Evolutionary conservation across 1,140 invertebrate species (phyloP), one percentile per base, ranked within the genome.

Genomic region (Brevipalpus yothersi): DNA sequence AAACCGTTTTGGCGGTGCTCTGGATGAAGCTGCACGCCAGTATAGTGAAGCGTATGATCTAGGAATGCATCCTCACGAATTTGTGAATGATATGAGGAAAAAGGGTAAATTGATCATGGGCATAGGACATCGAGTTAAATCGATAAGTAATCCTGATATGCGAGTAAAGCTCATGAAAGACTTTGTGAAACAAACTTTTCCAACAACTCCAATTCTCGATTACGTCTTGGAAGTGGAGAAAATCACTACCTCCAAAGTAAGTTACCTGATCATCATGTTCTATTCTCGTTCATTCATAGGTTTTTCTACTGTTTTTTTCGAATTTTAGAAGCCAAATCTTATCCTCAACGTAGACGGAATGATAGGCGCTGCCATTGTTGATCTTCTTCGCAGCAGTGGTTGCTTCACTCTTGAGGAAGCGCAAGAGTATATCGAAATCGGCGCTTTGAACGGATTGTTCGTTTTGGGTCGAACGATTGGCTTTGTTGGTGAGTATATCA

Each of bases 331-430:
- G 74, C 94, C 94, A 17, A 99, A 98, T 76, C 77, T 99, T 40
- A 99, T 99, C 70, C 76, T 98, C 21, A 99, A 98, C 74, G 94
- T 98, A 12, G 95, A 98, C 75, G 95, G 95, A 61, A 84, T 94
- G 63, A 94, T 98, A 69, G 95, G 91, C 3, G 88, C 89, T 39
- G 82, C 88, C 8, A 96, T 98, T 74, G 92, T 98, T 13, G 95
- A 99, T 72, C 80, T 99, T 72, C 77, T 99, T 56, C 78, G 91
- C 60, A 80, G 91, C 69, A 86, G 82, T 65, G 87, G 88, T 47
- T 82, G 82, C 60, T 98, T 99, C 69, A 96, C 94, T 0, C 79
- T 78, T 66, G 92, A 97, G 75, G 95, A 99, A 72, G 91, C 94
- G 4, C 83, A 90, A 68, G 93, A 97, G 69, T 97, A 95, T 68